Percentiles rank a stretch among this genome's conserved stretches.
Evolutionary conservation across 2,113 vertebrate species (phyloP).

Genomic region (Kryptolebias marmoratus): DNA sequence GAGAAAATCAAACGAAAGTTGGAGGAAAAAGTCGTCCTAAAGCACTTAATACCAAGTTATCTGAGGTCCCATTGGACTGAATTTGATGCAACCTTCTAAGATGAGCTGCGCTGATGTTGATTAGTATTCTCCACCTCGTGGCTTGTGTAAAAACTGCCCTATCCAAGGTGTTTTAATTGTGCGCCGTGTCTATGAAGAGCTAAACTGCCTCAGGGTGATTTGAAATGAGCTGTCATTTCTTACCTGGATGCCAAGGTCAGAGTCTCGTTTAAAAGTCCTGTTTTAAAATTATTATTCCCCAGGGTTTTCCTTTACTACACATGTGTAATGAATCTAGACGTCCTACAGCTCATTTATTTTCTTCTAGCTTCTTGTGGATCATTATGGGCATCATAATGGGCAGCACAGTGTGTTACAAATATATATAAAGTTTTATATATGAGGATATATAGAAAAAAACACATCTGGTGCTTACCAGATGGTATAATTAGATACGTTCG

Average conservation of each 20-base stretch:
- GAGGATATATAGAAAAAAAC: too few relatives aligned
- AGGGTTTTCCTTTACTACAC: not conserved
- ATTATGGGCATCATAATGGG: not conserved
- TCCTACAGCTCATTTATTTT: not conserved
- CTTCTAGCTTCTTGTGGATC: not conserved
- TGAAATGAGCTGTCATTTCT: not conserved
- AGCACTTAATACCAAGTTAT: not conserved
- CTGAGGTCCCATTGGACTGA: not conserved
- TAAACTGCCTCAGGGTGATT: not conserved
- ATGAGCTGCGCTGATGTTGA: not conserved
- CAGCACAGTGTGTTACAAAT: too few relatives aligned
- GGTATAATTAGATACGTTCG: too few relatives aligned
- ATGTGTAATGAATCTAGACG: not conserved
- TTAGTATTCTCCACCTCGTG: not conserved
- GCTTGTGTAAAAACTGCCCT: not conserved
- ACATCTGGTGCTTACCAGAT: too few relatives aligned
- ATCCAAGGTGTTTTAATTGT: not conserved
- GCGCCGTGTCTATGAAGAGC: not conserved
- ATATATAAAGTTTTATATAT: too few relatives aligned
- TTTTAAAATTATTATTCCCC: not conserved
- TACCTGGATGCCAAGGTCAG: not conserved
- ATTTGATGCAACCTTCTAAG: too few relatives aligned
- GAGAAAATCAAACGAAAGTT: not conserved
- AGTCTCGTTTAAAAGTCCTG: not conserved
- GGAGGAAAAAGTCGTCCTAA: too few relatives aligned